phyloP scores from a whole-genome alignment of 1,140 invertebrate genomes.

The Zaprionus gabonicus region DNA sequence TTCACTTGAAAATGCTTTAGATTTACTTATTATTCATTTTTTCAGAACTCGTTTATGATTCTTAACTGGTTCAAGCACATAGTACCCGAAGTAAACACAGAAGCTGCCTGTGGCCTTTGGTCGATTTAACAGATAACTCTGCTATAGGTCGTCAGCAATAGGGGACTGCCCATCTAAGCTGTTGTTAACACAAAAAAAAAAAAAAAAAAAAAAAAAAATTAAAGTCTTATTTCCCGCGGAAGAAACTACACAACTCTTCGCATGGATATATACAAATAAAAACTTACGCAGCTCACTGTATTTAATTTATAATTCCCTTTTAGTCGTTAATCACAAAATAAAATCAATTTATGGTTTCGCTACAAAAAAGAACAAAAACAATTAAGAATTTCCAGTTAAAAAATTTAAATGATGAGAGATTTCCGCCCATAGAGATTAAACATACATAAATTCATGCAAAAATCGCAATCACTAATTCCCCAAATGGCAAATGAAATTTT shows the following conservation, averaged over 20 bases:
- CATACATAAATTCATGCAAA: constrained; percentile 1
- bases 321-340: neutral
- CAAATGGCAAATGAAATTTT: neutral
- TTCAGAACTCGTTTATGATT: neutral
- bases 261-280: too few relatives aligned
- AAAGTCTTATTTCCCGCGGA: neutral
- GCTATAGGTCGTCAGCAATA: neutral
- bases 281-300: too few relatives aligned
- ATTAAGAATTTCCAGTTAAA: neutral
- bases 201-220: neutral
- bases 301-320: too few relatives aligned
- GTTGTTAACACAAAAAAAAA: neutral
- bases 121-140: neutral
- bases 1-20: neutral
- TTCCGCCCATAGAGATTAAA: neutral
- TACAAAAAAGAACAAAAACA: neutral
- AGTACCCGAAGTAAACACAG: neutral
- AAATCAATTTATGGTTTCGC: neutral
- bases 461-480: neutral
- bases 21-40: too few relatives aligned
- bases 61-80: constrained; percentile 5
- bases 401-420: neutral
- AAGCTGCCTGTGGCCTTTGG: neutral
- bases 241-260: too few relatives aligned
- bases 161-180: neutral